These are phyloP conservation scores for Discoglossus pictus DNA, from an alignment of 2,797 vertebrate species.

Conservation along the genomic window DNA sequence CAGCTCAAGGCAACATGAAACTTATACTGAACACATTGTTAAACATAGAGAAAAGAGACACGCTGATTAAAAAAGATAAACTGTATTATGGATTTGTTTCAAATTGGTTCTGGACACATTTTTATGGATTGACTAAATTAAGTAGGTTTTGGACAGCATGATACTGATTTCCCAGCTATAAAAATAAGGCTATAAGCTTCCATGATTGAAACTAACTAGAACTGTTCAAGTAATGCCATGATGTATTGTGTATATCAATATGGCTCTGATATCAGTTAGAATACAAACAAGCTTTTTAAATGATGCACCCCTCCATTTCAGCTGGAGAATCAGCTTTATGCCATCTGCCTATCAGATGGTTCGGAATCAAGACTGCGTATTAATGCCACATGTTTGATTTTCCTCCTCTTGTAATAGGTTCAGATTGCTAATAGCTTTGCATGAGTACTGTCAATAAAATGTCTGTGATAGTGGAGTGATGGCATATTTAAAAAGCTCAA, in stretches of 20 bases:
- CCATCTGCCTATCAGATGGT: constrained; percentile 99
- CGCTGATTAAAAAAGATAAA: no score
- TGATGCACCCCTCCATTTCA: constrained; percentile 97
- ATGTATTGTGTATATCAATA: constrained; percentile 99
- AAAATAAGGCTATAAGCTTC: constrained; percentile 79
- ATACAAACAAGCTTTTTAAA: constrained; percentile 99
- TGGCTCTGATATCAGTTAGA: constrained; percentile 98
- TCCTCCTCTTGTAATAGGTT: constrained; percentile 83
- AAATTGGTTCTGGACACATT: no score
- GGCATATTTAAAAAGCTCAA: constrained; percentile 86
- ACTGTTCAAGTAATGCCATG: constrained; percentile 86
- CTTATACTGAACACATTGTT: no score
- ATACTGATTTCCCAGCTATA: constrained; percentile 70
- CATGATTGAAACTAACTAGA: constrained; percentile 82
- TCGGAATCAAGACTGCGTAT: constrained; percentile 88
- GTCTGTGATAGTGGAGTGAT: constrained; percentile 83
- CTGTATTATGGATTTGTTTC: no score
- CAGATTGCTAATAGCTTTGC: constrained; percentile 89
- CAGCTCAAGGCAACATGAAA: no score
- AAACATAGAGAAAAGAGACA: no score
- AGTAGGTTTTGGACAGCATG: not conserved
- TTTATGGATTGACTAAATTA: no score
- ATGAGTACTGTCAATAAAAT: constrained; percentile 84
- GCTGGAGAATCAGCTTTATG: constrained; percentile 85
- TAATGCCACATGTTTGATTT: constrained; percentile 94